Conservation (phyloP, 2,797 vertebrate species). For the Pampus argenteus region DNA sequence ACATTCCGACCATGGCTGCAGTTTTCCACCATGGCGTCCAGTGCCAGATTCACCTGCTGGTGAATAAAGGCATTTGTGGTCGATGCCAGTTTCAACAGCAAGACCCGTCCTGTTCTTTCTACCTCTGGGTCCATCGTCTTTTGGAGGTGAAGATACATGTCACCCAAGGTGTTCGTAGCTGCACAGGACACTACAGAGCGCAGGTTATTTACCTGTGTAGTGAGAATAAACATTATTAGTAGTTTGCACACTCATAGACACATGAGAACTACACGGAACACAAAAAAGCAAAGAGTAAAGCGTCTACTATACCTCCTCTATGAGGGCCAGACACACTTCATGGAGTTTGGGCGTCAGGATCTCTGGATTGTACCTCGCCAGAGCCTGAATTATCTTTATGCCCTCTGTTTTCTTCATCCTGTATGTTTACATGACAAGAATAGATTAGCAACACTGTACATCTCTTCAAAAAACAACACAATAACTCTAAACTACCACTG, state of each 20-base stretch:
- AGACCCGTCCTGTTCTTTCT: not conserved
- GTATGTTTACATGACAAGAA: not conserved
- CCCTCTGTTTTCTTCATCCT: not conserved
- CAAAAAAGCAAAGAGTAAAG: not conserved
- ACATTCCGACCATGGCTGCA: not conserved
- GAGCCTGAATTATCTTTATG: not conserved
- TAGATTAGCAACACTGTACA: no score
- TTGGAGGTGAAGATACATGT: not conserved
- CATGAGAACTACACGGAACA: not conserved
- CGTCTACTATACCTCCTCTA: not conserved
- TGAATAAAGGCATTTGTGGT: not conserved
- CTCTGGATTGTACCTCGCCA: not conserved
- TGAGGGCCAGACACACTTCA: not conserved
- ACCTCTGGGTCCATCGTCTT: not conserved
- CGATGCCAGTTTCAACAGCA: slow-evolving; percentile 9
- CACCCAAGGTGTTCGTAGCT: not conserved
- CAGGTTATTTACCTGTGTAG: not conserved
- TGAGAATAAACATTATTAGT: not conserved
- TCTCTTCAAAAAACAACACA: no score
- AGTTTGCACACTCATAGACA: not conserved
- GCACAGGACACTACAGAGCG: not conserved
- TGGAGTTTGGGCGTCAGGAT: slow-evolving; percentile 6
- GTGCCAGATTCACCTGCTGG: not conserved
- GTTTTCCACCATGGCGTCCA: not conserved
- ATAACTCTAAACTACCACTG: no score